Base-by-base conservation (phyloP, 2,113 vertebrate genomes). In the Chloropsis hardwickii region DNA sequence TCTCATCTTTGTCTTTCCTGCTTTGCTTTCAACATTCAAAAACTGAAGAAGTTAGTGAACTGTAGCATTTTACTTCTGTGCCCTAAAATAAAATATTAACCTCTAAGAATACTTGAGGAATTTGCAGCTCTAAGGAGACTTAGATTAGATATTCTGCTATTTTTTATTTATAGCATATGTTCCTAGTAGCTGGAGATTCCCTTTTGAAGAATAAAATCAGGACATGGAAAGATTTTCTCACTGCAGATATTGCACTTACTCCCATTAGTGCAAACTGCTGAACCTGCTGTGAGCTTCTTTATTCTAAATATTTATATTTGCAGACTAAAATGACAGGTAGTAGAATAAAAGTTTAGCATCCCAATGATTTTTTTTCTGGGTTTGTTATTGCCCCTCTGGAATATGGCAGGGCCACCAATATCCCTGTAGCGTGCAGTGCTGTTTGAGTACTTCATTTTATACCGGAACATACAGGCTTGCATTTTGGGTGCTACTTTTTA, bases 131-230 rank as follows among this genome's bases (percentile, higher is more conserved):
- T 86, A 33, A 88, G 80, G 87, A 90, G 61, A 58, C n/a, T 95
- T 77, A 86, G 54, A 93, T 64, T 83, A 88, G 54, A 78, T 47
- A 61, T 66, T 92, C 67, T 93, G 58, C 48, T 86, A 83, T 94
- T 80, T 89, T 86, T 94, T 94, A 95, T 95, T 96, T 92, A 94
- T 94, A 77, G 50, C 33, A n/a, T 73, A 57, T 1, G 1, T 48
- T 91, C 62, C 47, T 93, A 73, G 71, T 72, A 88, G 65, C 44
- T 61, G 70, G 81, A 93, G 82, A 89, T 83, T 95, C 82, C 89
- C 85, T 88, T 96, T 44, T 92, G 91, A 93, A 96, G 90, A 95
- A 88, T 89, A 91, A 97, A 96, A 81, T 85, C 83, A 78, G 70
- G 86, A 73, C 83, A 88, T 45, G 42, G 58, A 84, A 94, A 89